Base-by-base conservation (phyloP, 2,888 invertebrate genomes). In the Lydus trimaculatus region DNA sequence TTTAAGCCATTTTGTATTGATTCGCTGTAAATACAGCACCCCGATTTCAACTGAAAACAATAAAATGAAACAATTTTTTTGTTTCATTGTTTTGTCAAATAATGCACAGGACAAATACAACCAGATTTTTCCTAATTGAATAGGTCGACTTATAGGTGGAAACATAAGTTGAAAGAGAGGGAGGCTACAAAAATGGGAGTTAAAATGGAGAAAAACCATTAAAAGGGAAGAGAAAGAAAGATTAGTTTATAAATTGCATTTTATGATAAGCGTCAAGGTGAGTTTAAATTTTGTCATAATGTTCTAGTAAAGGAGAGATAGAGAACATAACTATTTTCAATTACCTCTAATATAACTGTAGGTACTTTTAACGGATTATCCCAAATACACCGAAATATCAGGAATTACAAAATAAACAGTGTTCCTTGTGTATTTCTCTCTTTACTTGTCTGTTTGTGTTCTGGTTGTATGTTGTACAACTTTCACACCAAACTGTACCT, bases 251-350 rank as follows among this genome's bases (percentile, higher is more conserved):
- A n/a, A n/a, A n/a, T 43, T 43, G 43, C n/a, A 17, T 8, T n/a
- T 43, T 17, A 43, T 43, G 17, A 43, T 43, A 43, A 43, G 7
- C n/a, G 36, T 15, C 3, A 43, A 43, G 11, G 8, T 43, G 17
- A 43, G 11, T 20, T 48, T 9, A 1, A 20, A 20, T 48, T 23
- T 23, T 48, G 8, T 43, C 5, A 17, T 48, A 20, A 48, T 48
- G 48, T 48, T 17, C 20, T 1, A 20, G 39, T 43, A 17, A 17
- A 4, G 39, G 0, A 17, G 7, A 43, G 25, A 52, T n/a, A 1
- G 31, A 56, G 31, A 63, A 63, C 58, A 63, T 15, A 31, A 58
- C 56, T 31, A 56, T 64, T 31, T 58, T 23, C 56, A 56, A 56
- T 56, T 56, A 25, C 20, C 20, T 15, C 36, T 36, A 36, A 36